These are phyloP conservation scores for Tetramorium alpestre DNA, from an alignment of 1,140 invertebrate species.

Conservation along the genomic window DNA sequence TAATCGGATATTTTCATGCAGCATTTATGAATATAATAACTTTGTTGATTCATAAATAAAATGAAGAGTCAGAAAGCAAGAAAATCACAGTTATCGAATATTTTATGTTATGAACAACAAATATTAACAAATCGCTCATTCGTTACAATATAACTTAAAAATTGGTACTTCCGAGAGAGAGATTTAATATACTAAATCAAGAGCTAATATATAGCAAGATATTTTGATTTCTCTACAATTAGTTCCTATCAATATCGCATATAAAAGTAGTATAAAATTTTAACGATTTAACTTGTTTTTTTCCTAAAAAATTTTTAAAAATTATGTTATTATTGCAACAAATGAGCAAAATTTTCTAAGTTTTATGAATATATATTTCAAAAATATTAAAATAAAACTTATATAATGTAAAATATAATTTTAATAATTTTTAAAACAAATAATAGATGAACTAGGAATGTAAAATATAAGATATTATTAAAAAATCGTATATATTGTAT, in stretches of 20 bases:
- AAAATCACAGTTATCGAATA: background rate
- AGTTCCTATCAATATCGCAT: too few species aligned
- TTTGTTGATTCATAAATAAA: background rate
- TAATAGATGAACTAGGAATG: background rate
- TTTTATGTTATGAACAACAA: background rate
- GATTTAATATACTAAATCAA: too few species aligned
- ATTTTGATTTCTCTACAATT: too few species aligned
- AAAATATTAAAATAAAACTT: background rate
- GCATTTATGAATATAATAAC: background rate
- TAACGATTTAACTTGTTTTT: too few species aligned
- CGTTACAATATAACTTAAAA: too few species aligned
- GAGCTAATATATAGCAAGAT: too few species aligned
- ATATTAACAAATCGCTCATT: too few species aligned
- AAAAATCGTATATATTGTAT: background rate
- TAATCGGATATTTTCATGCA: conserved; percentile 31
- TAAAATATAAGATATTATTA: background rate
- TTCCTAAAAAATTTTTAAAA: too few species aligned
- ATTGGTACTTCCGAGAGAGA: background rate
- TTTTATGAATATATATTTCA: background rate
- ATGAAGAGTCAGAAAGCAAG: background rate
- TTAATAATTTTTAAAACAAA: background rate
- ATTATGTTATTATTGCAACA: too few species aligned
- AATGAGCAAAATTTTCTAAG: background rate
- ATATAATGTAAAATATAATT: background rate
- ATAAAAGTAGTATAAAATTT: too few species aligned